Evolutionary conservation across 2,113 vertebrate genomes (phyloP).

Genomic region (Platanista minor): DNA sequence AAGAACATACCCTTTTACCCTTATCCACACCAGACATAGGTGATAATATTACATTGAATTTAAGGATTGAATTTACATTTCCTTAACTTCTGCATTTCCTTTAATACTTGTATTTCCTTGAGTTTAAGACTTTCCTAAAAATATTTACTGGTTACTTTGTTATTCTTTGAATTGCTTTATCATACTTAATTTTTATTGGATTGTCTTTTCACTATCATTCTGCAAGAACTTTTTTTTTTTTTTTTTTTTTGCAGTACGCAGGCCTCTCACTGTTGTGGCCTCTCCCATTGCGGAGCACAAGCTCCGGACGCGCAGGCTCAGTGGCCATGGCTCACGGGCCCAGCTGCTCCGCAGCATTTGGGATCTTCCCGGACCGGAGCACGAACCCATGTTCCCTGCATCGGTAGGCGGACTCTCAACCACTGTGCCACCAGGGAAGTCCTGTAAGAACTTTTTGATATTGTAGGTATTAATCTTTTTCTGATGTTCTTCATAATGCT

Average conservation of each 20-base stretch:
- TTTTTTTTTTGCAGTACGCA: too few relatives aligned
- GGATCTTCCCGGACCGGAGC: too few relatives aligned
- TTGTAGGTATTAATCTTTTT: not conserved
- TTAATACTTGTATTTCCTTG: not conserved
- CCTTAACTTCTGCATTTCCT: not conserved
- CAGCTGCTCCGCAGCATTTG: too few relatives aligned
- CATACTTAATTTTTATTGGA: not conserved
- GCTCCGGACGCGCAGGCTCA: too few relatives aligned
- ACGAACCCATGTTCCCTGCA: too few relatives aligned
- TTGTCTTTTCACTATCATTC: not conserved
- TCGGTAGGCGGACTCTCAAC: too few relatives aligned
- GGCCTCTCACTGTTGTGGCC: too few relatives aligned
- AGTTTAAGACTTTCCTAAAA: not conserved
- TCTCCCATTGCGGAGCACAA: too few relatives aligned
- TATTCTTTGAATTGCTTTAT: not conserved
- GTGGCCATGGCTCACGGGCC: too few relatives aligned
- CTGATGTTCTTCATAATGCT: not conserved
- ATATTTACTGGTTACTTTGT: not conserved
- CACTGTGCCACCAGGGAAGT: too few relatives aligned
- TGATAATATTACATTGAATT: not conserved
- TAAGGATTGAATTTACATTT: not conserved
- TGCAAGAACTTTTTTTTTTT: not conserved
- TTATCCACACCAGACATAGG: not conserved
- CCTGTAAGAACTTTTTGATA: not conserved
- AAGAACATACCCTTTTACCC: not conserved